Percentiles rank a stretch among this genome's conserved stretches.
Evolutionary conservation across 1,140 invertebrate genomes (phyloP).

Genomic region (Drosophila nasuta): DNA sequence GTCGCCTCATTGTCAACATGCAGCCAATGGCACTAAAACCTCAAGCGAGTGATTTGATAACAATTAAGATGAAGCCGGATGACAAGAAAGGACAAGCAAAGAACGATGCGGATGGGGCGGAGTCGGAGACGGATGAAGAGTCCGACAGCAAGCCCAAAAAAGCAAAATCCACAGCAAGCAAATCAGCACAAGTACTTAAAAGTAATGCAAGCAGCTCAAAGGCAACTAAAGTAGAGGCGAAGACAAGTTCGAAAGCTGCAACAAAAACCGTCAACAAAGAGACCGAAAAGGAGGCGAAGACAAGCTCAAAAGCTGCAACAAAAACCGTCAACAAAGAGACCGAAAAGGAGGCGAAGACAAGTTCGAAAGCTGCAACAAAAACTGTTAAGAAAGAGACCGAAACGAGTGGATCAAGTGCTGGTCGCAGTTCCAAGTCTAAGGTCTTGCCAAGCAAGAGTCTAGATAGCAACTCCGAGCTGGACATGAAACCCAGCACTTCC

Average conservation of each 20-base stretch:
- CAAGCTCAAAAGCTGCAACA: background rate
- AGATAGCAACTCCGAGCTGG: conserved; percentile 3
- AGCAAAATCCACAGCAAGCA: conserved; percentile 4
- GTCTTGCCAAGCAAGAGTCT: background rate
- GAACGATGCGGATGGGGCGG: conserved; percentile 15
- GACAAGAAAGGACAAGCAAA: conserved; percentile 57
- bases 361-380: too few species aligned
- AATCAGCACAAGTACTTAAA: conserved; percentile 1
- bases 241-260: conserved; percentile 4
- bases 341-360: background rate
- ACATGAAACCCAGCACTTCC: conserved; percentile 50
- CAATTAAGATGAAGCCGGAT: conserved; percentile 86
- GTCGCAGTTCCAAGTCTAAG: background rate
- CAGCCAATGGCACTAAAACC: conserved; percentile 88
- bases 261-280: conserved; percentile 17
- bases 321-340: conserved; percentile 14
- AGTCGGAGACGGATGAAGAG: conserved; percentile 4
- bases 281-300: background rate
- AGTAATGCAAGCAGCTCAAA: background rate
- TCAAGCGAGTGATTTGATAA: conserved; percentile 86
- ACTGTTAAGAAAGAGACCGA: conserved; percentile 10
- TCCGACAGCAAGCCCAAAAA: conserved; percentile 25
- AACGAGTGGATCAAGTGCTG: background rate
- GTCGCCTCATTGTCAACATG: conserved; percentile 91
- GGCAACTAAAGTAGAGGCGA: conserved; percentile 10